phyloP scores from a whole-genome alignment of 1,140 invertebrate species.

The Eumeta japonica region DNA sequence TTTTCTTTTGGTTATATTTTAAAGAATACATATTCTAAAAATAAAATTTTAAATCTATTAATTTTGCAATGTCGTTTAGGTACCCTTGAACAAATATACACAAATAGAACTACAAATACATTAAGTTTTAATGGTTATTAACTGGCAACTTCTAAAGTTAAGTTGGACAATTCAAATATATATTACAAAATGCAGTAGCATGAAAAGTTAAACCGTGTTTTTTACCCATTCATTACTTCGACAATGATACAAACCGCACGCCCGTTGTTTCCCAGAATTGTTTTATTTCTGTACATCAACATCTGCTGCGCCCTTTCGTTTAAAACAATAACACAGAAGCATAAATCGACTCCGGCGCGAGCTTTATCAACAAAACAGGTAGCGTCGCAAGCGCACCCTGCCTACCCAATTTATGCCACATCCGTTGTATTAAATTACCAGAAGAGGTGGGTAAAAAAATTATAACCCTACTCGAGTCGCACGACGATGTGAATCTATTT shows the following conservation, averaged over 20 bases:
- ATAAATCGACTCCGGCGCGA: constrained; percentile 30
- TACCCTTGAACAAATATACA: not conserved
- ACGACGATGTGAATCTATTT: too few relatives aligned
- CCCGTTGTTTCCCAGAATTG: constrained; percentile 29
- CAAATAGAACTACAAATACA: not conserved
- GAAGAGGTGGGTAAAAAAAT: too few relatives aligned
- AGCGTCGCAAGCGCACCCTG: constrained; percentile 42
- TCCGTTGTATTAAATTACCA: constrained; percentile 50
- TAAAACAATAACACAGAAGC: constrained; percentile 22
- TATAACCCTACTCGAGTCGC: too few relatives aligned
- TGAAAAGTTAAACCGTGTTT: constrained; percentile 24
- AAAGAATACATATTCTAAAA: too few relatives aligned
- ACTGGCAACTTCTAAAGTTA: too few relatives aligned
- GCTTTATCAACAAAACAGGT: constrained; percentile 39
- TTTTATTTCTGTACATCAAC: constrained; percentile 24
- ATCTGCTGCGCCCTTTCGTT: constrained; percentile 10
- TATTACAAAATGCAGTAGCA: constrained; percentile 39
- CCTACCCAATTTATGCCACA: constrained; percentile 53
- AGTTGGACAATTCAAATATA: too few relatives aligned
- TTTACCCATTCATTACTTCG: constrained; percentile 16
- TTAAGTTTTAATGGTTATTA: not conserved
- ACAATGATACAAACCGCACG: constrained; percentile 34
- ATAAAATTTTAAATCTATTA: constrained; percentile 6
- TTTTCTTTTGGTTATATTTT: too few relatives aligned
- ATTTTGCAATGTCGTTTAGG: constrained; percentile 4